phyloP scores from a whole-genome alignment of 2,888 invertebrate species.

The Nymphalis urticae region DNA sequence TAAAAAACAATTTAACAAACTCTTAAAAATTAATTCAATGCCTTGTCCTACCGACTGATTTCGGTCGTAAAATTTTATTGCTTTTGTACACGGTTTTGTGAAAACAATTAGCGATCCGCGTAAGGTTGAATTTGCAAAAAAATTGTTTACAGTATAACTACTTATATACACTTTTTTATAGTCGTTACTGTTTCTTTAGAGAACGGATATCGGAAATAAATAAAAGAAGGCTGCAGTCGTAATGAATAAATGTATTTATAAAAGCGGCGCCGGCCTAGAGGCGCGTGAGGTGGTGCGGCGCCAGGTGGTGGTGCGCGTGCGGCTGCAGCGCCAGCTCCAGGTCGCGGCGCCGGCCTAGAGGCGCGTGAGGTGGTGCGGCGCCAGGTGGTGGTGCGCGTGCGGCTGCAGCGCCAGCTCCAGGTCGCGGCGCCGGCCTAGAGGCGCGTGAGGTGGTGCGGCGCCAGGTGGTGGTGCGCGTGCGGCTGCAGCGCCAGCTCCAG shows the following conservation, averaged over 20 bases:
- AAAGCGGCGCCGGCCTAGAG: background rate
- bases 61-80: no score
- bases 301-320: constrained; percentile 11
- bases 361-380: background rate
- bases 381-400: constrained; percentile 11
- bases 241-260: constrained; percentile 6
- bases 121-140: no score
- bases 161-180: no score
- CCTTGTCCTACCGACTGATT: no score
- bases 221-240: background rate
- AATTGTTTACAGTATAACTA: no score
- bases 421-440: constrained; percentile 27
- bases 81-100: no score
- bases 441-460: background rate
- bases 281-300: background rate
- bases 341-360: constrained; percentile 27
- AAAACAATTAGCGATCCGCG: no score
- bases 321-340: constrained; percentile 90
- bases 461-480: constrained; percentile 11
- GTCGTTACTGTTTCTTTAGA: no score
- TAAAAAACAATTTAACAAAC: no score
- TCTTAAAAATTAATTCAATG: no score
- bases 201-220: background rate
- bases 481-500: constrained; percentile 90
- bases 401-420: constrained; percentile 90